Evolutionary conservation across 1,140 invertebrate species (phyloP).

Genomic region (Tetramorium simillimum): DNA sequence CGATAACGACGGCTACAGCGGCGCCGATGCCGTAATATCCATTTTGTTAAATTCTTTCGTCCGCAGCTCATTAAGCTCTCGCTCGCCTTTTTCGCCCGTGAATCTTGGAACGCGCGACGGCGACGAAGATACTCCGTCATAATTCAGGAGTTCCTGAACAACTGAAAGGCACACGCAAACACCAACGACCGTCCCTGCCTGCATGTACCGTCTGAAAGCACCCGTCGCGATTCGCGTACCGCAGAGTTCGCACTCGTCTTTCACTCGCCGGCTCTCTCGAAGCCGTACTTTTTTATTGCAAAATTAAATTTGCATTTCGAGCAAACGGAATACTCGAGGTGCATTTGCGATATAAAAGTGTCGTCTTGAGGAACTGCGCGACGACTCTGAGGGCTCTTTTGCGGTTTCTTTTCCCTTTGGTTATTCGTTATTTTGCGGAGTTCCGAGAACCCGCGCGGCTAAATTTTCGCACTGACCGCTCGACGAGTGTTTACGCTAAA

Average conservation of each 20-base stretch:
- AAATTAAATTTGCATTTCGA: slow-evolving; percentile 56
- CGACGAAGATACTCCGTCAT: slow-evolving; percentile 33
- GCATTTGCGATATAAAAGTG: slow-evolving; percentile 19
- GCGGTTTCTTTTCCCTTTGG: background rate
- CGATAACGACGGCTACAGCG: background rate
- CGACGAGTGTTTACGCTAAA: background rate
- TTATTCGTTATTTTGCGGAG: slow-evolving; percentile 27
- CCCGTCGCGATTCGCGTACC: slow-evolving; percentile 16
- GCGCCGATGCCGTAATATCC: background rate
- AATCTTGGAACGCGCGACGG: slow-evolving; percentile 1
- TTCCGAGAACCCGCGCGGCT: background rate
- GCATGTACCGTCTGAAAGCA: background rate
- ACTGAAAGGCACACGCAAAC: slow-evolving; percentile 25
- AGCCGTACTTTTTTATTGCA: slow-evolving; percentile 40
- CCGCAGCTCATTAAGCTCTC: slow-evolving; percentile 20
- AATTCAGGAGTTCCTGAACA: slow-evolving; percentile 44
- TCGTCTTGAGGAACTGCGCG: slow-evolving; percentile 10
- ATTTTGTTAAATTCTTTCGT: background rate
- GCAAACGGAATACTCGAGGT: slow-evolving; percentile 22
- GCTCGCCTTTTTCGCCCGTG: background rate
- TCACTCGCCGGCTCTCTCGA: slow-evolving; percentile 13
- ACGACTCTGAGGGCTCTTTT: slow-evolving; percentile 8
- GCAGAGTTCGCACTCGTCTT: background rate
- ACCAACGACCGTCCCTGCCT: background rate
- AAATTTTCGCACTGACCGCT: slow-evolving; percentile 2